These are phyloP conservation scores for Leptothorax acervorum DNA, from an alignment of 2,888 invertebrate species.

Conservation along the genomic window DNA sequence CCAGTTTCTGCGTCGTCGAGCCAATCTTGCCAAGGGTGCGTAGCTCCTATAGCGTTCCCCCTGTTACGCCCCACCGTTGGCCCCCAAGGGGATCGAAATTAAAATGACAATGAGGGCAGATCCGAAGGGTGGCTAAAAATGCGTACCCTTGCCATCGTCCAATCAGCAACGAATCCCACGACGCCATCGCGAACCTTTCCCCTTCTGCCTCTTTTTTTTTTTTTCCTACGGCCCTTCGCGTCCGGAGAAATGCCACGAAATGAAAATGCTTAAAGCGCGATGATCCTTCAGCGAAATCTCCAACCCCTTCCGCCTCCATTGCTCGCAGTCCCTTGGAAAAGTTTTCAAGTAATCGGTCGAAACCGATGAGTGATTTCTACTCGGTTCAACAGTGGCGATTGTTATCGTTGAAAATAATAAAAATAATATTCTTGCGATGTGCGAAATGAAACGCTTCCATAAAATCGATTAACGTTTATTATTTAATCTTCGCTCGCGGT, in stretches of 20 bases:
- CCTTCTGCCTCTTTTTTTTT: constrained; percentile 56
- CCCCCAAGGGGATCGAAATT: constrained; percentile 83
- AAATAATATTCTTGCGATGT: constrained; percentile 17
- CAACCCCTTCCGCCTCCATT: constrained; percentile 67
- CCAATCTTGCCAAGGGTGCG: constrained; percentile 79
- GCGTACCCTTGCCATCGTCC: constrained; percentile 81
- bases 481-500: constrained; percentile 21
- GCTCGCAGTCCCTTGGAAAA: constrained; percentile 3
- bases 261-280: constrained; percentile 72
- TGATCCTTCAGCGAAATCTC: constrained; percentile 68
- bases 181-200: constrained; percentile 81
- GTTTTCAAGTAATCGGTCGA: constrained; percentile 41
- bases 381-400: neutral
- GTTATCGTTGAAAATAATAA: constrained; percentile 31
- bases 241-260: constrained; percentile 64
- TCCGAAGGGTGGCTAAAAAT: constrained; percentile 83
- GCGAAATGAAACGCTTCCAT: constrained; percentile 24
- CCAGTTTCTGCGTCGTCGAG: constrained; percentile 77
- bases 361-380: neutral
- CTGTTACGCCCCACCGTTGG: constrained; percentile 70
- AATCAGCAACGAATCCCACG: constrained; percentile 81
- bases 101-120: constrained; percentile 85
- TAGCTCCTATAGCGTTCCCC: constrained; percentile 62
- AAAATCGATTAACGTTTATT: constrained; percentile 39
- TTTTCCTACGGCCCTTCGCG: constrained; percentile 46